Base-by-base conservation (phyloP, 2,797 vertebrate genomes). In the Peromyscus melanophrys region DNA sequence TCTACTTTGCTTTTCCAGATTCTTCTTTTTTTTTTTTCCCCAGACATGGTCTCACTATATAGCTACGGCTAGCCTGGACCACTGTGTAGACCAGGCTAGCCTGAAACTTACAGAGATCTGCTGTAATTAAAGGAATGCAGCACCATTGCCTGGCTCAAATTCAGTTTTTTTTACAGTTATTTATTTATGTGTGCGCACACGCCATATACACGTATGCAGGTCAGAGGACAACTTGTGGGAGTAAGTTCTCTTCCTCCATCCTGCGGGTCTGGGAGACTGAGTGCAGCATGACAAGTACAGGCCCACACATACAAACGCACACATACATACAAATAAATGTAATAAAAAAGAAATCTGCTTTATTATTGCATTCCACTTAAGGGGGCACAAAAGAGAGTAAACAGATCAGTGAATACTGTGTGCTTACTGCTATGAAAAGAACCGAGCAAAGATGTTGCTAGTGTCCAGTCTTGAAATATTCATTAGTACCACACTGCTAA, bases 1-100 rank as follows among this genome's bases (percentile, higher is more conserved):
- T 95, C 17, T 23, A 52, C 19, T 92, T 92, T 95, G 14, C 81
- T 92, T 92, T 92, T 57, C 71, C 25, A 25, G 34, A 75, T 7
- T 37, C 84, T 37, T 49, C 13, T 6, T 7, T 34, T 4, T 19
- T 14, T 3, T 34, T 4, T 19, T 14, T 3, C 29, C 11, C 10
- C 29, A 49, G 11, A n/a, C 43, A 86, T 10, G 23, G 52, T 52
- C 12, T 52, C 31, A 86, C 31, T 52, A n/a, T 25, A 34, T 86
- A 86, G 43, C 43, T 52, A 6, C 52, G 43, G 21, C 21, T 85
- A 67, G 43, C 12, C 63, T 52, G 83, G 43, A 69, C 52, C 63
- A 69, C 46, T n/a, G 7, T 67, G 13, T 52, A 27, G 63, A n/a
- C 21, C 31, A 52, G 31, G 31, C 12, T 69, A 31, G 11, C 3